phyloP scores from a whole-genome alignment of 2,888 invertebrate genomes.

The Scaptomyza polygonia region DNA sequence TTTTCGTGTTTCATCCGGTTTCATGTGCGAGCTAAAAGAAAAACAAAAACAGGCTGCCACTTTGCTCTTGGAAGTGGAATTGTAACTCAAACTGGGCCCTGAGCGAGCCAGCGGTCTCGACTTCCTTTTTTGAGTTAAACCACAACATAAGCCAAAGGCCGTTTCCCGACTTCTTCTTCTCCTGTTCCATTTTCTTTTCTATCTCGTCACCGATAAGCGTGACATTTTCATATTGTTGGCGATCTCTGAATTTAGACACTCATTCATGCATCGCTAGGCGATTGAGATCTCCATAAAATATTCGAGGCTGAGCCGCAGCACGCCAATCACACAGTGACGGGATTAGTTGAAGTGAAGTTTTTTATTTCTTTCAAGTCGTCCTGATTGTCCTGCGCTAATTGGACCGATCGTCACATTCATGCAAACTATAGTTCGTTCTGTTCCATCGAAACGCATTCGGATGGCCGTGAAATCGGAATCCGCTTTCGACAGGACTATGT shows the following conservation, averaged over 20 bases:
- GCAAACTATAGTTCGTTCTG: conserved; percentile 15
- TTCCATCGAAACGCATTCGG: conserved; percentile 34
- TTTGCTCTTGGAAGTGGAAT: conserved; percentile 15
- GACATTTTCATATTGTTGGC: conserved; percentile 82
- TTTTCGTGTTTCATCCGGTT: conserved; percentile 74
- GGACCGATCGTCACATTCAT: conserved; percentile 45
- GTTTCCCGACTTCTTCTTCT: conserved; percentile 12
- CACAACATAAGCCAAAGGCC: conserved; percentile 62
- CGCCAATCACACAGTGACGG: conserved; percentile 81
- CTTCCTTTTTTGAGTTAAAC: conserved; percentile 66
- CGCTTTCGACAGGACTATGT: conserved; percentile 32
- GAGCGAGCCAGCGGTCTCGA: conserved; percentile 51
- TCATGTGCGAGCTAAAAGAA: conserved; percentile 44
- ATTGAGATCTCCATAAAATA: conserved; percentile 59
- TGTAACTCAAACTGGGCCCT: conserved; percentile 45
- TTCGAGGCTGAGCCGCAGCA: conserved; percentile 56
- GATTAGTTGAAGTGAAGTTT: conserved; percentile 71
- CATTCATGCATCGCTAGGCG: conserved; percentile 51
- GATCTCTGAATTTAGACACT: conserved; percentile 60
- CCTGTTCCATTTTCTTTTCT: too few species aligned
- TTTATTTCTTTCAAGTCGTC: conserved; percentile 40
- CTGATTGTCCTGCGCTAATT: conserved; percentile 57
- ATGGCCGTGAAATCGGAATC: conserved; percentile 69
- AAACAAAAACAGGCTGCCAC: conserved; percentile 25
- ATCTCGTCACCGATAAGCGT: conserved; percentile 79